Percentiles rank a stretch among this genome's conserved stretches.
phyloP scores from a whole-genome alignment of 2,797 vertebrate genomes.

The Sylvilagus floridanus region DNA sequence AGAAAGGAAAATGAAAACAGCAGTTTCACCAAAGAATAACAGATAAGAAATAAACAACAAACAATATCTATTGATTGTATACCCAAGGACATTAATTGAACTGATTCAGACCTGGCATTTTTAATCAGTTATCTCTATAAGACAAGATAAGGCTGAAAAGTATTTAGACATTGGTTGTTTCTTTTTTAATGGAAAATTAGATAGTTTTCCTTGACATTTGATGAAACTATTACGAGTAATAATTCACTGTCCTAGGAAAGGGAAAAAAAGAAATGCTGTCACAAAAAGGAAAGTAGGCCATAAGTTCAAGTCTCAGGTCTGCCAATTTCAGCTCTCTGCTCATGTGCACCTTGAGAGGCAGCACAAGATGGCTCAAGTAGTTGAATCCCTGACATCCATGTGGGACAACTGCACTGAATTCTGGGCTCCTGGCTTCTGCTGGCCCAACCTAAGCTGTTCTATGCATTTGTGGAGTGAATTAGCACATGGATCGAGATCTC shows the following conservation, averaged over 20 bases:
- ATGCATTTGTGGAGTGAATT: no score
- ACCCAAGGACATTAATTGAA: constrained; percentile 37
- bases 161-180: neutral
- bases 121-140: constrained; percentile 45
- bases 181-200: constrained; percentile 40
- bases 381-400: no score
- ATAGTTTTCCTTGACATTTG: constrained; percentile 50
- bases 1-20: constrained; percentile 2
- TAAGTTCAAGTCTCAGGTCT: no score
- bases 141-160: constrained; percentile 37
- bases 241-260: neutral
- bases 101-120: neutral
- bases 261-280: neutral
- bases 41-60: neutral
- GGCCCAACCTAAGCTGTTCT: no score
- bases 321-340: no score
- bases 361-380: no score
- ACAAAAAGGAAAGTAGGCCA: no score
- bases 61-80: neutral
- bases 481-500: no score
- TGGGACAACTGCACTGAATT: no score
- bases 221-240: constrained; percentile 44
- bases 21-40: constrained; percentile 53
- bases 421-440: no score
- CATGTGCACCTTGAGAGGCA: no score